These are phyloP conservation scores for Bombyx mori DNA, from an alignment of 1,140 invertebrate genomes.

Conservation along the genomic window ASM3026992v2 NC_085114.1:8705501-8706000, in stretches of 20 bases:
- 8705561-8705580: no score
- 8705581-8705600: no score
- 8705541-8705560: no score
- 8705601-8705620: no score
- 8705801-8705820: constrained; percentile 15
- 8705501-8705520: no score
- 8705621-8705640: no score
- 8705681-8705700: constrained; percentile 69
- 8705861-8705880: no score
- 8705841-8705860: neutral
- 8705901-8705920: constrained; percentile 7
- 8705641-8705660: constrained; percentile 34
- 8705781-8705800: constrained; percentile 7
- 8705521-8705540: no score
- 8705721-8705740: constrained; percentile 36
- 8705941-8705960: constrained; percentile 20
- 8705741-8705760: no score
- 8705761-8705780: constrained; percentile 6
- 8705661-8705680: constrained; percentile 65
- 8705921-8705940: constrained; percentile 34
- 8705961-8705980: neutral
- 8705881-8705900: no score
- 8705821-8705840: constrained; percentile 13
- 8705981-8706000: constrained; percentile 30
- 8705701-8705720: constrained; percentile 63